Evolutionary conservation across 2,797 vertebrate species (phyloP).

Genomic region (Artibeus lituratus): DNA sequence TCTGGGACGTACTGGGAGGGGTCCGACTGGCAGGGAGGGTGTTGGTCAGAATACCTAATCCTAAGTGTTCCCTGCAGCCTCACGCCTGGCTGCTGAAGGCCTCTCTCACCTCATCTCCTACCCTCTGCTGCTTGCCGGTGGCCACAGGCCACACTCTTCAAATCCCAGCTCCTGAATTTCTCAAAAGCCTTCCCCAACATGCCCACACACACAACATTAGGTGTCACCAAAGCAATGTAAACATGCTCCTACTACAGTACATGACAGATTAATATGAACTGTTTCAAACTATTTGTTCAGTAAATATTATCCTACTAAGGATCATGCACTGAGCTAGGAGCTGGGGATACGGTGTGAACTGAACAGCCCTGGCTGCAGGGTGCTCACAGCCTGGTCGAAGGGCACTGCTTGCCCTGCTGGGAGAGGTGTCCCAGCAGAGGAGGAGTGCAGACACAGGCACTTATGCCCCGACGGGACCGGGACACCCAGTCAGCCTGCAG

Average conservation of each 20-base stretch:
- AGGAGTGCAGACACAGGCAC: not conserved
- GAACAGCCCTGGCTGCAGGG: not conserved
- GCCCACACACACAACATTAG: not conserved
- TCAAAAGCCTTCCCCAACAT: not conserved
- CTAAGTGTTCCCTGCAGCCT: not conserved
- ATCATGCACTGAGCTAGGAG: not conserved
- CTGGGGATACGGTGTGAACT: not conserved
- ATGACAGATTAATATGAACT: not conserved
- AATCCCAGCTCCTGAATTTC: not conserved
- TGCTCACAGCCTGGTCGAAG: not conserved
- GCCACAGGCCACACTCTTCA: not conserved
- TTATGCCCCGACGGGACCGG: not conserved
- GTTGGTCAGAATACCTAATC: not conserved
- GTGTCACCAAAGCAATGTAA: not conserved
- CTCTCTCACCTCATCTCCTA: not conserved
- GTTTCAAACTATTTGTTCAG: not conserved
- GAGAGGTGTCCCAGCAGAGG: not conserved
- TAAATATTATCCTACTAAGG: not conserved
- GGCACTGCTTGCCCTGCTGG: not conserved
- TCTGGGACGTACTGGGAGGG: not conserved
- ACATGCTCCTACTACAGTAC: not conserved
- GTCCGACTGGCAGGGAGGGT: not conserved
- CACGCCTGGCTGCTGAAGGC: accelerated
- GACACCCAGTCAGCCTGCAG: not conserved
- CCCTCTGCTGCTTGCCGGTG: not conserved